Evolutionary conservation across 2,113 vertebrate genomes (phyloP).

Genomic region (Okapia johnstoni): DNA sequence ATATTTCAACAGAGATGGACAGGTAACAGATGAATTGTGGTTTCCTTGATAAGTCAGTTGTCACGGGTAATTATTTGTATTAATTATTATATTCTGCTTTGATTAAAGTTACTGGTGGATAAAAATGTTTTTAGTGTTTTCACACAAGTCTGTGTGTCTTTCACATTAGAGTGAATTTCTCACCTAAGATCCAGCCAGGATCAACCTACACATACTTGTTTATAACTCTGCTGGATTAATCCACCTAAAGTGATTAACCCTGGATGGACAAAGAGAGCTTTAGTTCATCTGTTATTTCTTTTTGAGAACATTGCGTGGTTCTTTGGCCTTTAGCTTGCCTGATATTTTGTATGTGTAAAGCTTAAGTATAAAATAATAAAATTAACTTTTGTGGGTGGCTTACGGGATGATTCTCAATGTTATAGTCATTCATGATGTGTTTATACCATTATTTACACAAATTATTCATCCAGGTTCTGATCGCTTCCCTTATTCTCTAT

Average conservation of each 20-base stretch:
- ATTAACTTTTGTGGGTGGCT: not conserved
- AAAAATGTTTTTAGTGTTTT: constrained; percentile 11
- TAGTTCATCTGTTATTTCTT: not conserved
- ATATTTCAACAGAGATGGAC: not conserved
- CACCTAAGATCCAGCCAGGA: not conserved
- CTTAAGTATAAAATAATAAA: constrained; percentile 7
- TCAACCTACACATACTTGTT: not conserved
- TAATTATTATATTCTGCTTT: constrained; percentile 25
- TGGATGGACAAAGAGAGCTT: not conserved
- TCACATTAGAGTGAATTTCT: not conserved
- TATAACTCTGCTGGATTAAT: not conserved
- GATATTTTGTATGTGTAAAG: not conserved
- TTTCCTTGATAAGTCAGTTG: not conserved
- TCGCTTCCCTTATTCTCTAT: not conserved
- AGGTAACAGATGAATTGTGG: not conserved
- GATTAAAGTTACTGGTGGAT: constrained; percentile 13
- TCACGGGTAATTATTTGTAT: constrained; percentile 31
- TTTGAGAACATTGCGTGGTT: not conserved
- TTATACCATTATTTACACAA: not conserved
- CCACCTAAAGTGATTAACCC: not conserved
- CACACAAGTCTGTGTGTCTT: not conserved
- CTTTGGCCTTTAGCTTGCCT: not conserved
- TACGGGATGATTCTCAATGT: not conserved
- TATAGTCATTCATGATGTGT: not conserved
- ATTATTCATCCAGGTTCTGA: not conserved